Base-by-base conservation (phyloP, 2,888 invertebrate genomes). In the Callyntrura sp. region DNA sequence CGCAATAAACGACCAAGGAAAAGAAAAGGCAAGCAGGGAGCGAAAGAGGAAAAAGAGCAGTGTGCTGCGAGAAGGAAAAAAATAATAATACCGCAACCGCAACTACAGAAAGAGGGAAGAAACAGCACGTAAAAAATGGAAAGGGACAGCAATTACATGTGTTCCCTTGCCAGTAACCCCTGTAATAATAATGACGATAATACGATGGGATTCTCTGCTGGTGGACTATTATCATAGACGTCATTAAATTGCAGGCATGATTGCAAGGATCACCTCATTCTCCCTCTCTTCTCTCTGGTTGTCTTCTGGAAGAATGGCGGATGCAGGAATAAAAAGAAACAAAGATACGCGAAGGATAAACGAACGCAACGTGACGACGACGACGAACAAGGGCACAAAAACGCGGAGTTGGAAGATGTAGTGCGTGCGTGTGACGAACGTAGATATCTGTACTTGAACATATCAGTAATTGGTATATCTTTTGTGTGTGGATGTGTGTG, bases 111-210 rank as follows among this genome's bases (percentile, higher is more conserved):
- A 43, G 48, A 17, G 62, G 73, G 85, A 65, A 68, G 65, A 51
- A 86, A 48, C 14, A 14, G 57, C 57, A 43, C 43, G 43, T 23
- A 45, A 51, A 45, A 73, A 25, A 62, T 57, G 43, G 48, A 68
- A 87, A 87, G 82, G 87, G 87, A 87, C 87, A 87, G 55, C 82
- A 87, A 82, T 87, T 87, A 87, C 87, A 48, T 68, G 57, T 62
- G 86, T 87, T 86, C 85, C 78, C 55, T 86, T 83, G 57, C 65
- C 55, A 55, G 68, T 83, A 48, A 83, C 83, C 65, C 23, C n/a
- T 70, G 51, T 83, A 83, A 83, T 68, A 68, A 83, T 82, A 45
- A 62, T 62, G 43, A 82, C 57, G 17, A 79, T 79, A n/a, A n/a
- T n/a, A n/a, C n/a, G n/a, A 78, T 55, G 78, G 28, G 78, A 81